Evolutionary conservation across 2,113 vertebrate species (phyloP).

Genomic region (Colius striatus): DNA sequence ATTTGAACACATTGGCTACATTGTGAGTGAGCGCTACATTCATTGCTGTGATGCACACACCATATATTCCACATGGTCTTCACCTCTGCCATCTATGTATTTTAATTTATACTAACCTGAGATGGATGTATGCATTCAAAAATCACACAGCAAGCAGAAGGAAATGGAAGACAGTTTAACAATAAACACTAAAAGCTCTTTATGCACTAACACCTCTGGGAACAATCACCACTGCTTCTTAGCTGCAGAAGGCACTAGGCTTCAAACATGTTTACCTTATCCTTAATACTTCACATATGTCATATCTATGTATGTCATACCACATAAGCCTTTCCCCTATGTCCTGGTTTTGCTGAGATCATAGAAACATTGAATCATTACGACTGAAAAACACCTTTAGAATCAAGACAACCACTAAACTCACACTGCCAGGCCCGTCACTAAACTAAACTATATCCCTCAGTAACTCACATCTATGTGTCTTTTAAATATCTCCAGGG

Average conservation of each 20-base stretch:
- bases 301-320: too few species aligned
- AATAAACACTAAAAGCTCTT: neutral
- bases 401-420: too few species aligned
- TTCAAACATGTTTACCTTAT: neutral
- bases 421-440: too few species aligned
- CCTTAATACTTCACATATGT: neutral
- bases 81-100: neutral
- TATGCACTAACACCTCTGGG: neutral
- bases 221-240: neutral
- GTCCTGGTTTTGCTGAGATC: too few species aligned
- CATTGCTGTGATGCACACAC: neutral
- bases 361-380: too few species aligned
- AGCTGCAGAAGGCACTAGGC: neutral
- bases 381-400: too few species aligned
- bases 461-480: too few species aligned
- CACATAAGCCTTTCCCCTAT: neutral
- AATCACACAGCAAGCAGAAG: neutral
- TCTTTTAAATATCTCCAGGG: too few species aligned
- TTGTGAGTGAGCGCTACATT: neutral
- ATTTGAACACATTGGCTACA: neutral
- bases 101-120: neutral
- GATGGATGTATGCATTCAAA: neutral
- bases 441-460: too few species aligned
- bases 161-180: slow-evolving; percentile 15
- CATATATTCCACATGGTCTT: neutral